phyloP scores from a whole-genome alignment of 2,888 invertebrate genomes.

The Scrobipalpa atriplicella region DNA sequence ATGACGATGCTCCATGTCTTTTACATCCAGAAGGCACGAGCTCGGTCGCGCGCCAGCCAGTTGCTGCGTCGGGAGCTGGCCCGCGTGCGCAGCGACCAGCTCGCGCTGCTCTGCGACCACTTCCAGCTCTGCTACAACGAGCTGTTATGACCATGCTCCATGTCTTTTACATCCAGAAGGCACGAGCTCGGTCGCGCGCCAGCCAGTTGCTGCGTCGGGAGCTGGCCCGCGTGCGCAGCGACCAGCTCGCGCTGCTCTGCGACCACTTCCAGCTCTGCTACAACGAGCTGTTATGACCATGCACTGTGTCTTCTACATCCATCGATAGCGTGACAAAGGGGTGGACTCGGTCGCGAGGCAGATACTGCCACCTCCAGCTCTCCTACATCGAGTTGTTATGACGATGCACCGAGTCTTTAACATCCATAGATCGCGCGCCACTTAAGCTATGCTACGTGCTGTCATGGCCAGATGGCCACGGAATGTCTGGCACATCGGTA shows the following conservation, averaged over 20 bases:
- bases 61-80: conserved; percentile 41
- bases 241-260: conserved; percentile 47
- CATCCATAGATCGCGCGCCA: too few relatives aligned
- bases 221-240: conserved; percentile 37
- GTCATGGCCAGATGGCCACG: too few relatives aligned
- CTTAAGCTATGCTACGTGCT: too few relatives aligned
- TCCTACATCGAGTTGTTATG: conserved; percentile 46
- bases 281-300: conserved; percentile 39
- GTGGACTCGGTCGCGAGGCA: too few relatives aligned
- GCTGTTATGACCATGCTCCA: neutral
- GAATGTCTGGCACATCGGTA: too few relatives aligned
- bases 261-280: conserved; percentile 50
- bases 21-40: neutral
- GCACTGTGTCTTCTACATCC: too few relatives aligned
- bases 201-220: conserved; percentile 38
- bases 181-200: conserved; percentile 34
- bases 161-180: neutral
- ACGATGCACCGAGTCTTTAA: too few relatives aligned
- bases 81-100: conserved; percentile 39
- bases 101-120: conserved; percentile 47
- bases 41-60: conserved; percentile 35
- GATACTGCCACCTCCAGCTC: conserved; percentile 41
- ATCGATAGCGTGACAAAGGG: too few relatives aligned
- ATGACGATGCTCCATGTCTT: neutral
- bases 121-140: conserved; percentile 49